These are phyloP conservation scores for Daktulosphaira vitifoliae DNA, from an alignment of 1,140 invertebrate species.

Conservation along the genomic window DNA sequence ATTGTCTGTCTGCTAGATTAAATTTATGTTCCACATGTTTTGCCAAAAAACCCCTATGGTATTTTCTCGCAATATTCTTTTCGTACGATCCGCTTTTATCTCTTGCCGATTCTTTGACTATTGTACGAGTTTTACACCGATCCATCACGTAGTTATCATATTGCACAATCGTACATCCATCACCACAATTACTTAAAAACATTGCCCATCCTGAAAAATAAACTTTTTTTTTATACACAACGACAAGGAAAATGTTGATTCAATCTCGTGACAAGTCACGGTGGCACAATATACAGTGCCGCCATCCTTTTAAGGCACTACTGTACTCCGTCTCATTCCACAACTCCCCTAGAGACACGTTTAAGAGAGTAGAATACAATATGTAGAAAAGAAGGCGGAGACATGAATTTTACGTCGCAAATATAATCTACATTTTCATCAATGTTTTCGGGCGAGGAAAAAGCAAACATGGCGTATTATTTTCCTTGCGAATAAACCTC, in stretches of 20 bases:
- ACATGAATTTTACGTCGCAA: neutral
- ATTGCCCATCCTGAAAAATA: neutral
- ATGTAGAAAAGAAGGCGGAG: too few relatives aligned
- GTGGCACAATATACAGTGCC: neutral
- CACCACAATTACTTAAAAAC: constrained; percentile 21
- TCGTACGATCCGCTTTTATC: neutral
- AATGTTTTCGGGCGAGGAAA: neutral
- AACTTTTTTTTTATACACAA: too few relatives aligned
- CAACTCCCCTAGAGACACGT: too few relatives aligned
- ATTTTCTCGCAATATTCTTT: too few relatives aligned
- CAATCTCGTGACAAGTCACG: constrained; percentile 5
- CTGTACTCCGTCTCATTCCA: neutral
- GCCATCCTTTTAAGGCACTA: neutral
- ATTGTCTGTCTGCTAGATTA: constrained; percentile 12
- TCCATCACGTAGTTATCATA: constrained; percentile 25
- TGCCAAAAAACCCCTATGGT: neutral
- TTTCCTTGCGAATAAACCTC: too few relatives aligned
- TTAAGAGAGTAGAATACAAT: too few relatives aligned
- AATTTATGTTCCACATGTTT: constrained; percentile 23
- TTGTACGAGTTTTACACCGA: neutral
- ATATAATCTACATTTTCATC: constrained; percentile 6
- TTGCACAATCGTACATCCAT: constrained; percentile 28
- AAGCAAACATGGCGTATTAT: neutral
- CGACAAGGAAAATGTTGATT: neutral
- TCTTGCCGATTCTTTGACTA: neutral